These are phyloP conservation scores for Trididemnum nubilum DNA, from an alignment of 23 tunicate genomes.

Conservation along the genomic window DNA sequence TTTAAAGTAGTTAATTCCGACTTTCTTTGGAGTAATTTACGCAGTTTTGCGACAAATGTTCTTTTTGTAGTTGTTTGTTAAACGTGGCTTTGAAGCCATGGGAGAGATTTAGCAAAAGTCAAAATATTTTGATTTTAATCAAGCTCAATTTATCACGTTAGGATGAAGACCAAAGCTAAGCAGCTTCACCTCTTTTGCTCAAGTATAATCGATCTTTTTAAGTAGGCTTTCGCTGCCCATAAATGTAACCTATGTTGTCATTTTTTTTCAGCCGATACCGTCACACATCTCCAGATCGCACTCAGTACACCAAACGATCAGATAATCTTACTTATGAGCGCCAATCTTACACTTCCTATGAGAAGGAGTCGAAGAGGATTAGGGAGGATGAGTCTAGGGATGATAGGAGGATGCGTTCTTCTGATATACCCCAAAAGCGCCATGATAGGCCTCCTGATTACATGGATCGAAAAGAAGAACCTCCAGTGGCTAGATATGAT, in stretches of 20 bases:
- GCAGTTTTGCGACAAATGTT: no score
- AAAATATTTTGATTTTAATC: not conserved
- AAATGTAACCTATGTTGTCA: no score
- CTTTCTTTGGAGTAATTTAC: no score
- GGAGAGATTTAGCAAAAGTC: no score
- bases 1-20: no score
- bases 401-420: not conserved
- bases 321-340: not conserved
- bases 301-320: not conserved
- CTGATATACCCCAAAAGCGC: not conserved
- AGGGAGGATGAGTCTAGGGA: not conserved
- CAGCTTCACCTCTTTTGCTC: no score
- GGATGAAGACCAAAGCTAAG: no score
- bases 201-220: no score
- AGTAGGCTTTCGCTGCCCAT: no score
- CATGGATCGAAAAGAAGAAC: not conserved
- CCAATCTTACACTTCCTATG: slow-evolving; percentile 4
- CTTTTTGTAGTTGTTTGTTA: no score
- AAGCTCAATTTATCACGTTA: no score
- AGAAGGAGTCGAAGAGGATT: not conserved
- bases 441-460: not conserved
- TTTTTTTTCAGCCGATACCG: not conserved
- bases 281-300: not conserved
- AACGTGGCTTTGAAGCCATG: no score
- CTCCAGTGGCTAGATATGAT: not conserved